phyloP scores from a whole-genome alignment of 2,888 invertebrate genomes.

The Nebria salina region DNA sequence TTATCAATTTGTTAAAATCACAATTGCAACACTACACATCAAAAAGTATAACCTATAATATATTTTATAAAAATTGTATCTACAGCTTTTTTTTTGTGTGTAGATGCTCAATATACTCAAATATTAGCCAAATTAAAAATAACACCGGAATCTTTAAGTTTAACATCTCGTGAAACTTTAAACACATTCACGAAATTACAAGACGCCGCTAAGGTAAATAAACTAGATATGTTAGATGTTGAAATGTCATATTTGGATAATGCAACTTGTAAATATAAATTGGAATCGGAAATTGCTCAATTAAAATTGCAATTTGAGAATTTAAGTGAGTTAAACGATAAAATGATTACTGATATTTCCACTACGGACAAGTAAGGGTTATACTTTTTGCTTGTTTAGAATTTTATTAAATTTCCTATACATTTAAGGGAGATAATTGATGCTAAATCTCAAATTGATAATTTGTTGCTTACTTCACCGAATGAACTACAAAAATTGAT shows the following conservation, averaged over 20 bases:
- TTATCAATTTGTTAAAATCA: conserved; percentile 30
- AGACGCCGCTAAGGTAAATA: conserved; percentile 37
- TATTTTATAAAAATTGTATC: background rate
- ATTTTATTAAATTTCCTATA: background rate
- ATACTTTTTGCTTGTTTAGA: background rate
- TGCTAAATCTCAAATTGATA: conserved; percentile 48
- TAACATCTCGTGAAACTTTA: conserved; percentile 33
- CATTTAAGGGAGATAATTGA: conserved; percentile 25
- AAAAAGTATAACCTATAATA: conserved; percentile 30
- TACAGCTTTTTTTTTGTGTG: background rate
- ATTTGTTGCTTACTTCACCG: conserved; percentile 44
- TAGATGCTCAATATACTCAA: conserved; percentile 24
- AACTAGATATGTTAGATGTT: conserved; percentile 27
- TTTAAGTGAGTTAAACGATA: conserved; percentile 51
- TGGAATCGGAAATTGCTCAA: conserved; percentile 21
- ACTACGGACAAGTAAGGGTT: conserved; percentile 52
- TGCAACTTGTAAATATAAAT: conserved; percentile 28
- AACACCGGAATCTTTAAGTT: conserved; percentile 31
- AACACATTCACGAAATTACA: conserved; percentile 35
- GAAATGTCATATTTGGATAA: conserved; percentile 35
- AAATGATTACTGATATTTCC: conserved; percentile 53
- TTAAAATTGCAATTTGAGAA: conserved; percentile 31
- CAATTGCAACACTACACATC: conserved; percentile 30
- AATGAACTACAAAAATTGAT: conserved; percentile 52
- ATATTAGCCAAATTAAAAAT: conserved; percentile 30